A percentile compares a stretch with the other conserved stretches of the same genome.
Evolutionary conservation across 2,113 vertebrate genomes (phyloP).

Genomic region (Chamaetylas fuelleborni): DNA sequence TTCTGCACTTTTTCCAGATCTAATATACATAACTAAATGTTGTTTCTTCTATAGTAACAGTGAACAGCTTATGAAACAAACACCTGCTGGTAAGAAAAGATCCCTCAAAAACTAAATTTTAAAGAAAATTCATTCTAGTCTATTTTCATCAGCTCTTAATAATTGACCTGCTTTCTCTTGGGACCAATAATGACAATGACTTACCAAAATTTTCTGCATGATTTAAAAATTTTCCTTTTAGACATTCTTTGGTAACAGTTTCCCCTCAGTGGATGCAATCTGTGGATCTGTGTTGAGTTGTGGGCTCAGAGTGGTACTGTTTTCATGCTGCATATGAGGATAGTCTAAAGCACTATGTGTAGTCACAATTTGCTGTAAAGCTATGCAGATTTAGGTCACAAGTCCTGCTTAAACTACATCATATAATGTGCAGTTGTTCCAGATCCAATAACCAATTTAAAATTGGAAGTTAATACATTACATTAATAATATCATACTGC

Average conservation of each 20-base stretch:
- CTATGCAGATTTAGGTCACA: background rate
- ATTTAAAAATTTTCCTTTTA: background rate
- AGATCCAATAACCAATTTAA: constrained; percentile 57
- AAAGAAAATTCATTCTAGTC: background rate
- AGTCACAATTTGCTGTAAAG: background rate
- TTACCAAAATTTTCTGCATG: background rate
- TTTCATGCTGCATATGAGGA: background rate
- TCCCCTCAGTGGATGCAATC: background rate
- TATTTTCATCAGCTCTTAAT: background rate
- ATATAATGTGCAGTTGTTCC: constrained; percentile 47
- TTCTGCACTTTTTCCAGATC: constrained; percentile 9
- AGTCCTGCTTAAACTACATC: background rate
- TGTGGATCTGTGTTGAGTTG: background rate
- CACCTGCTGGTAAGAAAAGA: background rate
- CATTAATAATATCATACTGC: constrained; percentile 55
- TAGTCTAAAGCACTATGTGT: background rate
- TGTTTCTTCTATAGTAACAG: background rate
- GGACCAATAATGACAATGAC: background rate
- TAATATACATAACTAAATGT: constrained; percentile 6
- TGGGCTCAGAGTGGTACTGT: background rate
- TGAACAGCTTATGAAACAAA: background rate
- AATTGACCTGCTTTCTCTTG: background rate
- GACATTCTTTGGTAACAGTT: background rate
- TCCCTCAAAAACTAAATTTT: background rate
- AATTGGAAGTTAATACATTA: constrained; percentile 72